Conservation (phyloP, 2,797 vertebrate genomes). For the Discoglossus pictus region DNA sequence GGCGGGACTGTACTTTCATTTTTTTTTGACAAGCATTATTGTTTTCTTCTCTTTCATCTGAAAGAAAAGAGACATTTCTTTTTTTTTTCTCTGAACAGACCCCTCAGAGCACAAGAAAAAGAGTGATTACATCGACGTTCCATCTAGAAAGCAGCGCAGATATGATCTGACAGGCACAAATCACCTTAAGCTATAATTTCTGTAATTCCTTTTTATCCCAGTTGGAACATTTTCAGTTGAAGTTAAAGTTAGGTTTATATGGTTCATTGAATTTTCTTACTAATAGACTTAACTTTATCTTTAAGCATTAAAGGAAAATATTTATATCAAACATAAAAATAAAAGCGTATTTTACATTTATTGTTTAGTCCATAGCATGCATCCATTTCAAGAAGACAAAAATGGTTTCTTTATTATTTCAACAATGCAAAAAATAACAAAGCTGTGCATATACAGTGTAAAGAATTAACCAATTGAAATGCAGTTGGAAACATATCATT, state of each 20-base stretch:
- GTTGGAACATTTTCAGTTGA: slow-evolving; percentile 8
- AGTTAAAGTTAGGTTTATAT: neutral
- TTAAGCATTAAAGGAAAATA: too few relatives aligned
- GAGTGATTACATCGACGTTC: slow-evolving; percentile 14
- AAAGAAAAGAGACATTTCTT: slow-evolving; percentile 28
- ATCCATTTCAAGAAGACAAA: too few relatives aligned
- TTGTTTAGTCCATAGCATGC: too few relatives aligned
- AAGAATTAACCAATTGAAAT: too few relatives aligned
- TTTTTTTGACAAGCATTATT: slow-evolving; percentile 29
- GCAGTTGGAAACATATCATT: too few relatives aligned
- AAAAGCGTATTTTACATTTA: too few relatives aligned
- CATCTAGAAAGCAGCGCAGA: slow-evolving; percentile 21
- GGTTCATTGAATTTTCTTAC: neutral
- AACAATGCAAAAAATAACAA: too few relatives aligned
- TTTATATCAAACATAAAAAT: too few relatives aligned
- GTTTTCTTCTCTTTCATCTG: slow-evolving; percentile 30
- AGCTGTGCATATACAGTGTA: too few relatives aligned
- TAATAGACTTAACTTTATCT: too few relatives aligned
- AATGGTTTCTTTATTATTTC: too few relatives aligned
- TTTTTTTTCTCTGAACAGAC: slow-evolving; percentile 17
- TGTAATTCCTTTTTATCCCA: slow-evolving; percentile 18
- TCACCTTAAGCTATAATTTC: slow-evolving; percentile 20
- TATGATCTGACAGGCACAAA: slow-evolving; percentile 27
- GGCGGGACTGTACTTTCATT: slow-evolving; percentile 12
- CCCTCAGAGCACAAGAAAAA: slow-evolving; percentile 14